Base-by-base conservation (phyloP, 2,797 vertebrate species). In the Smutsia temminckii region DNA sequence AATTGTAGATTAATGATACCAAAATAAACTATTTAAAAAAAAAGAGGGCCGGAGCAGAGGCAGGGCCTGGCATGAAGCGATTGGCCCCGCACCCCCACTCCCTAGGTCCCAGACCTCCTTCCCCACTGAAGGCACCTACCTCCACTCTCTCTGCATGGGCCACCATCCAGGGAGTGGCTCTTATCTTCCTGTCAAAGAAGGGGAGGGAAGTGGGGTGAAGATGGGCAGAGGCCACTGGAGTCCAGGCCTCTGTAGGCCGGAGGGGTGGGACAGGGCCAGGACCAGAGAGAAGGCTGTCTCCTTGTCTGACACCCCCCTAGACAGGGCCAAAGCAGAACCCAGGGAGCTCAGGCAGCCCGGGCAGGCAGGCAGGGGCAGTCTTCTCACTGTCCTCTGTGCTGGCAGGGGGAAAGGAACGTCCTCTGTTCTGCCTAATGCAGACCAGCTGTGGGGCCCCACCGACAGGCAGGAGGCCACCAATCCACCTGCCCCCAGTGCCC, bases 141-240 rank as follows among this genome's bases (percentile, higher is more conserved):
- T 95, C 46, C 34, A 2, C 46, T 29, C 46, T 85, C 46, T 49
- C 6, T 0, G 0, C 6, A 20, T 2, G 40, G 27, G 49, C 37
- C 51, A 21, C 59, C 78, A 72, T 81, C 93, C 40, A 13, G 68
- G 25, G 59, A n/a, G 21, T 16, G 68, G 32, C 96, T 91, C 20
- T 61, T 42, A 0, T 93, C 85, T 42, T 94, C 85, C 96, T 96
- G 64, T 5, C 6, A 46, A 27, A 89, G 66, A 80, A 12, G n/a
- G 29, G 57, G 23, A 63, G 20, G 8, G 4, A 32, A 59, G 18
- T 1, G 1, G 8, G 8, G 32, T 46, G 46, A 32, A 72, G 29
- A 85, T 84, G 11, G 25, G 66, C 21, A 80, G 74, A 46, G 32
- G 61, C 64, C 91, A 66, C 64, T 23, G 32, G 53, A 32, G 23